phyloP scores from a whole-genome alignment of 2,888 invertebrate species.

The Chloroclystis v-ata region DNA sequence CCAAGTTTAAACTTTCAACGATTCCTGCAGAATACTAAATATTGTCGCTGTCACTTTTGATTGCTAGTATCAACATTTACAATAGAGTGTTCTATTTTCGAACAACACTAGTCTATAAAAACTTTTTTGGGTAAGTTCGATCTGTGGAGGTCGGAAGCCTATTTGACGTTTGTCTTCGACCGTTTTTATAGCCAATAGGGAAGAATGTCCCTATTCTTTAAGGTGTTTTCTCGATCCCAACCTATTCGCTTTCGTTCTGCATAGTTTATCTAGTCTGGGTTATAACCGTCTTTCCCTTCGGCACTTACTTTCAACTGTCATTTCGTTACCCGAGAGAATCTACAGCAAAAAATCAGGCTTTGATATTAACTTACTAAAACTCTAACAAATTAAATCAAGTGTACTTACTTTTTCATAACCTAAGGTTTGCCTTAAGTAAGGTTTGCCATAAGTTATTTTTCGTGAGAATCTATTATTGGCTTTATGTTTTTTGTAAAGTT shows the following conservation, averaged over 20 bases:
- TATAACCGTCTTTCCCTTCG: not conserved
- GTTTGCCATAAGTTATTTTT: no score
- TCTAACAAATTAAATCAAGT: no score
- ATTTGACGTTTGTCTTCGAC: conserved; percentile 50
- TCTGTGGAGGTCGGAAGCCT: conserved; percentile 47
- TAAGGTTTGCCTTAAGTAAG: no score
- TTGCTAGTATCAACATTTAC: not conserved
- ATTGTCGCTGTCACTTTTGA: not conserved
- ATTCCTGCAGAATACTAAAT: not conserved
- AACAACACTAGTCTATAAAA: conserved; percentile 1
- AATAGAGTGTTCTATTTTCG: conserved; percentile 1
- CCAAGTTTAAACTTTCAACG: not conserved
- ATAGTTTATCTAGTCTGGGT: conserved; percentile 9
- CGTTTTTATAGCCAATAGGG: conserved; percentile 53
- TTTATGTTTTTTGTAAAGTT: no score
- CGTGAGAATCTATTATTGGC: no score
- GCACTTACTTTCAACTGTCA: not conserved
- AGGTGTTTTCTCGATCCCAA: conserved; percentile 11
- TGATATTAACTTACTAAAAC: not conserved
- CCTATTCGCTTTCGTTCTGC: conserved; percentile 11
- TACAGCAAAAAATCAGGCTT: not conserved
- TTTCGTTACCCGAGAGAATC: not conserved
- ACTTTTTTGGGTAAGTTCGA: conserved; percentile 48
- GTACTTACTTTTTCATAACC: no score
- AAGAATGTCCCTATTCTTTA: conserved; percentile 30